Evolutionary conservation across 1,140 invertebrate species (phyloP).

Genomic region (Ceratoteleas bidentatus): DNA sequence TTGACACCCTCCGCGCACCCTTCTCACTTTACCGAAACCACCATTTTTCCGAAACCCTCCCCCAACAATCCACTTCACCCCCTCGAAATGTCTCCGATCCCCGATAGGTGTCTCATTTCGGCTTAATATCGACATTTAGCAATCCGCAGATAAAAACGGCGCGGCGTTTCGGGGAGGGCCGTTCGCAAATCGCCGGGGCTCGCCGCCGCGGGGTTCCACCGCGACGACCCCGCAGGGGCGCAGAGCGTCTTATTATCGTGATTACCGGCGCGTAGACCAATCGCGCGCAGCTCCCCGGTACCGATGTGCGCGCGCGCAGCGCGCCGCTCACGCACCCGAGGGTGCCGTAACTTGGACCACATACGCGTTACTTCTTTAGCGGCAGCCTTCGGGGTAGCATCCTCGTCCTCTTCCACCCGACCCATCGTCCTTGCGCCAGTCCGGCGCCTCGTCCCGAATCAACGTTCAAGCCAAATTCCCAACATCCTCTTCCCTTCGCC

Average conservation of each 20-base stretch:
- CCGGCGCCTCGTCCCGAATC: slow-evolving; percentile 27
- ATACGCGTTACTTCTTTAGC: slow-evolving; percentile 80
- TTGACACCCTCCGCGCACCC: too few species aligned
- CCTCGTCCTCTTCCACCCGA: slow-evolving; percentile 73
- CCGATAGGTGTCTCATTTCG: too few species aligned
- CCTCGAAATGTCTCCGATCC: too few species aligned
- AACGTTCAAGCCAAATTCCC: slow-evolving; percentile 49
- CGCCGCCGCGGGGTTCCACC: not conserved
- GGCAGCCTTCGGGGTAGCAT: slow-evolving; percentile 79
- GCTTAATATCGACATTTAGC: too few species aligned
- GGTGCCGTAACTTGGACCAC: slow-evolving; percentile 76
- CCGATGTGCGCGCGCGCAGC: slow-evolving; percentile 69
- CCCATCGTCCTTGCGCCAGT: slow-evolving; percentile 49
- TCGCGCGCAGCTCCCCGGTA: slow-evolving; percentile 46
- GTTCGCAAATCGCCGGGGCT: too few species aligned
- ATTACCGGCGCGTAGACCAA: slow-evolving; percentile 55
- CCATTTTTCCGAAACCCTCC: too few species aligned
- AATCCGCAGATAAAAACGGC: too few species aligned
- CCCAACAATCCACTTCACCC: too few species aligned
- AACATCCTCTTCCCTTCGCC: not conserved
- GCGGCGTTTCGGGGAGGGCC: too few species aligned
- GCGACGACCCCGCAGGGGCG: not conserved
- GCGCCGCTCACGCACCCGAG: slow-evolving; percentile 65
- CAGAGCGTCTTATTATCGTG: slow-evolving; percentile 58
- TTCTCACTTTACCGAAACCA: too few species aligned